These are phyloP conservation scores for Catocala sponsa DNA, from an alignment of 2,888 invertebrate genomes.

Conservation along the genomic window DNA sequence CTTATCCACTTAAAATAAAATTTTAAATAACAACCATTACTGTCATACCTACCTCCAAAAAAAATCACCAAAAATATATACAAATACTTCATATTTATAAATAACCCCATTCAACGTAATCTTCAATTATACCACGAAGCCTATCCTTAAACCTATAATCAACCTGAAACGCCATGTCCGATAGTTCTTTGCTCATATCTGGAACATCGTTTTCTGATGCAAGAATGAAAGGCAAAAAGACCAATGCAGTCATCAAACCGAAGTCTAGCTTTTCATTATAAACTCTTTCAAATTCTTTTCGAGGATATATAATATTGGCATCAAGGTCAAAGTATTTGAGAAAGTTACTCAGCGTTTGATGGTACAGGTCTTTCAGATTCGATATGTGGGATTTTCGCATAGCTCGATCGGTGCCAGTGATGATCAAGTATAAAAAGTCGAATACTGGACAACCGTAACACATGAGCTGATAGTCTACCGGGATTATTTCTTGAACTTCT, in stretches of 20 bases:
- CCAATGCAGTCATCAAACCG: slow-evolving; percentile 54
- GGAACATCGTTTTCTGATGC: slow-evolving; percentile 53
- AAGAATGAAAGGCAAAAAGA: slow-evolving; percentile 55
- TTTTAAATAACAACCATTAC: too few relatives aligned
- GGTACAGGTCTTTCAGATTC: slow-evolving; percentile 61
- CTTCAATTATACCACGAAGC: slow-evolving; percentile 55
- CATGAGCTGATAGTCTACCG: slow-evolving; percentile 64
- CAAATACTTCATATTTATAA: not conserved
- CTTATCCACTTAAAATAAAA: too few relatives aligned
- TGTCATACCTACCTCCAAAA: too few relatives aligned
- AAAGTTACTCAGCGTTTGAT: slow-evolving; percentile 53
- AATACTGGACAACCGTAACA: slow-evolving; percentile 60
- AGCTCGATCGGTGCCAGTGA: slow-evolving; percentile 56
- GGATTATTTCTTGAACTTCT: slow-evolving; percentile 54
- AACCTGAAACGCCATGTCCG: slow-evolving; percentile 36
- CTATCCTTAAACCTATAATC: slow-evolving; percentile 48
- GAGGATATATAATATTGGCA: slow-evolving; percentile 55
- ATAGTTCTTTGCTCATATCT: slow-evolving; percentile 40
- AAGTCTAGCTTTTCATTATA: slow-evolving; percentile 55
- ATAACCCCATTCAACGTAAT: slow-evolving; percentile 33
- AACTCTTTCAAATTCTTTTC: slow-evolving; percentile 55
- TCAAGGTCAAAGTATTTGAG: slow-evolving; percentile 60
- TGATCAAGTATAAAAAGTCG: slow-evolving; percentile 65
- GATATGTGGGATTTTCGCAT: slow-evolving; percentile 59
- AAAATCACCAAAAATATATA: too few relatives aligned